Conservation (phyloP, 1,140 invertebrate species). For the Meloidogyne chitwoodi region DNA sequence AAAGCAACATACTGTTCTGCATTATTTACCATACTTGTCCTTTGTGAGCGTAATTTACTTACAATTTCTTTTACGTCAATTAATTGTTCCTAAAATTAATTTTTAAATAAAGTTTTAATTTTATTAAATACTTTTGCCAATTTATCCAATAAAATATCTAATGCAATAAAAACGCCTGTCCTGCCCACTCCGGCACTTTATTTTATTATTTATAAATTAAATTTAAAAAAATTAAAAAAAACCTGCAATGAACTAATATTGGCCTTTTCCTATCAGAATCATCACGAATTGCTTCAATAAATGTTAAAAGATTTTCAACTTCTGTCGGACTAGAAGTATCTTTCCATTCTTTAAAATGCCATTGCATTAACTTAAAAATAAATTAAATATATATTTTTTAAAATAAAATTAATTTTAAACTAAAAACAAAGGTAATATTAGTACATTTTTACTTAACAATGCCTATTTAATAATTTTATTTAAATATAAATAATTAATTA, state of each 20-base stretch:
- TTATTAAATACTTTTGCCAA: slow-evolving; percentile 31
- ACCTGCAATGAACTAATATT: slow-evolving; percentile 46
- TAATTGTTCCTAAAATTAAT: slow-evolving; percentile 47
- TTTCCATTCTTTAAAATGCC: slow-evolving; percentile 43
- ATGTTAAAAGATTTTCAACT: slow-evolving; percentile 33
- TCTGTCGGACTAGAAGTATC: slow-evolving; percentile 29
- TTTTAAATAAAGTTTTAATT: not conserved
- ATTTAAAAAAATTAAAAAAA: not conserved
- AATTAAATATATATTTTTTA: slow-evolving; percentile 12
- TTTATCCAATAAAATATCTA: slow-evolving; percentile 61
- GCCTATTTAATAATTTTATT: too few species aligned
- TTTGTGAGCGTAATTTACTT: slow-evolving; percentile 59
- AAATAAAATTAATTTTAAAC: too few species aligned
- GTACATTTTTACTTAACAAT: too few species aligned
- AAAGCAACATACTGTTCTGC: slow-evolving; percentile 39
- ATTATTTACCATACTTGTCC: slow-evolving; percentile 62
- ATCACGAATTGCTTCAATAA: slow-evolving; percentile 33
- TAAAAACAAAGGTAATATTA: too few species aligned
- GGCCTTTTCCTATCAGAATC: slow-evolving; percentile 28
- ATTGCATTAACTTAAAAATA: slow-evolving; percentile 36
- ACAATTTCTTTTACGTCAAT: slow-evolving; percentile 61
- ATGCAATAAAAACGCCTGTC: slow-evolving; percentile 62
- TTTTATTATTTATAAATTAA: not conserved
- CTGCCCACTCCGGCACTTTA: slow-evolving; percentile 62
- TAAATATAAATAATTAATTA: not conserved